Evolutionary conservation across 1,140 invertebrate species (phyloP).

Genomic region (Pogonus chalceus): DNA sequence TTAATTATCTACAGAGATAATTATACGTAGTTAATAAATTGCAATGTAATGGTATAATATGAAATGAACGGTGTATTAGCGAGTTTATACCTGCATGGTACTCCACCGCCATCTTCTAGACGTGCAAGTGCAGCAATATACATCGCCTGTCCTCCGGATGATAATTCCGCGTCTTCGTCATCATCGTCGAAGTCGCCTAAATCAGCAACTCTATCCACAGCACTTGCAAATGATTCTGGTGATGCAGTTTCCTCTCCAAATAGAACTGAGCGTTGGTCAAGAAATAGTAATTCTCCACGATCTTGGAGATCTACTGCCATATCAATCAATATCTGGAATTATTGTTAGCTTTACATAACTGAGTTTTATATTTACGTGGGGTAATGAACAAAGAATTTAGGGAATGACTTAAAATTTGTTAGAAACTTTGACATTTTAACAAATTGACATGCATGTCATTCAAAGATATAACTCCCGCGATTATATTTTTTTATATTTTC

Average conservation of each 20-base stretch:
- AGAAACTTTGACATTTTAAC: too few species aligned
- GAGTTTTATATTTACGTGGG: too few species aligned
- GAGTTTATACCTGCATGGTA: too few species aligned
- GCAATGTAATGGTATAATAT: background rate
- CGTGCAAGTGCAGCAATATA: conserved; percentile 72
- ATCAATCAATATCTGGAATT: conserved; percentile 19
- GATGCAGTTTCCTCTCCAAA: conserved; percentile 42
- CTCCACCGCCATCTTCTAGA: conserved; percentile 54
- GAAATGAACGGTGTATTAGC: too few species aligned
- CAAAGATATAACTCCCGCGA: too few species aligned
- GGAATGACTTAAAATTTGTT: too few species aligned
- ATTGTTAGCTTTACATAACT: too few species aligned
- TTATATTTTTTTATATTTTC: too few species aligned
- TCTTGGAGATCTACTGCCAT: conserved; percentile 34
- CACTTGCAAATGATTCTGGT: conserved; percentile 86
- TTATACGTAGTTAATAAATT: conserved; percentile 12
- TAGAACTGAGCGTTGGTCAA: conserved; percentile 70
- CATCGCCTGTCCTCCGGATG: conserved; percentile 38
- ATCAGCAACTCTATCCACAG: conserved; percentile 86
- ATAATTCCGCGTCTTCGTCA: conserved; percentile 36
- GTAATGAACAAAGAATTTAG: too few species aligned
- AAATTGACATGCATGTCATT: too few species aligned
- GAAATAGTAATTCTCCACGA: conserved; percentile 53
- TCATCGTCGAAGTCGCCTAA: conserved; percentile 81
- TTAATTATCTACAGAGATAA: background rate